Conservation (phyloP, 2,797 vertebrate species). For the Rhinatrema bivittatum region DNA sequence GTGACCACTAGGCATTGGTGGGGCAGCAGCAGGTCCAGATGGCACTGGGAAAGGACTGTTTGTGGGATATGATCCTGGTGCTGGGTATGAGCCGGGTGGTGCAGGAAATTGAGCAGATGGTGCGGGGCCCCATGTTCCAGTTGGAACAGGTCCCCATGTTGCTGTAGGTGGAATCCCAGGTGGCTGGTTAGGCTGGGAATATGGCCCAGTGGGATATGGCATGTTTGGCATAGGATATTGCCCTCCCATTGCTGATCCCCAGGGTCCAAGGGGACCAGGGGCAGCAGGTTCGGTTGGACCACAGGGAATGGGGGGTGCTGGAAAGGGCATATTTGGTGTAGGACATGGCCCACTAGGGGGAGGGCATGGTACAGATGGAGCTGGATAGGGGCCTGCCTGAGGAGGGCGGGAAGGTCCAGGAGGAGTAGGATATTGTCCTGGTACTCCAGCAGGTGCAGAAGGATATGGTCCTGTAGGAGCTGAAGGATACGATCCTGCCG, state of each 20-base stretch:
- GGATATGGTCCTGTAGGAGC: not conserved
- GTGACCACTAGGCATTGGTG: conserved; percentile 56
- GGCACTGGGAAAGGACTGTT: conserved; percentile 60
- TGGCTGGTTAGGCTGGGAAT: conserved; percentile 55
- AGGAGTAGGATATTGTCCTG: conserved; percentile 39
- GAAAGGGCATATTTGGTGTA: conserved; percentile 60
- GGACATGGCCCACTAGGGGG: conserved; percentile 60
- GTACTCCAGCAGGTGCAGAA: conserved; percentile 25
- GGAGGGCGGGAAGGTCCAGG: conserved; percentile 54
- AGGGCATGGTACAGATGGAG: conserved; percentile 52
- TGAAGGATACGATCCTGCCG: not conserved
- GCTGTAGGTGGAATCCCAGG: conserved; percentile 57
- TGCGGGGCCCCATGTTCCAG: conserved; percentile 61
- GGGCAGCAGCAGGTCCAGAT: conserved; percentile 59
- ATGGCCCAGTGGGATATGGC: conserved; percentile 63
- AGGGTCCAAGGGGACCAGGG: conserved; percentile 55
- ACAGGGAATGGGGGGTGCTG: conserved; percentile 60
- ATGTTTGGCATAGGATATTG: conserved; percentile 61
- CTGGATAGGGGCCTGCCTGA: conserved; percentile 64
- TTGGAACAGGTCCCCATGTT: conserved; percentile 64
- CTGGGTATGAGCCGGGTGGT: conserved; percentile 57
- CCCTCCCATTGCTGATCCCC: conserved; percentile 63
- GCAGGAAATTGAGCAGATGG: conserved; percentile 58
- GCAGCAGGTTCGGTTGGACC: conserved; percentile 57
- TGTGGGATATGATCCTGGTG: conserved; percentile 60